phyloP scores from a whole-genome alignment of 2,797 vertebrate species.

The Knipowitschia caucasica region DNA sequence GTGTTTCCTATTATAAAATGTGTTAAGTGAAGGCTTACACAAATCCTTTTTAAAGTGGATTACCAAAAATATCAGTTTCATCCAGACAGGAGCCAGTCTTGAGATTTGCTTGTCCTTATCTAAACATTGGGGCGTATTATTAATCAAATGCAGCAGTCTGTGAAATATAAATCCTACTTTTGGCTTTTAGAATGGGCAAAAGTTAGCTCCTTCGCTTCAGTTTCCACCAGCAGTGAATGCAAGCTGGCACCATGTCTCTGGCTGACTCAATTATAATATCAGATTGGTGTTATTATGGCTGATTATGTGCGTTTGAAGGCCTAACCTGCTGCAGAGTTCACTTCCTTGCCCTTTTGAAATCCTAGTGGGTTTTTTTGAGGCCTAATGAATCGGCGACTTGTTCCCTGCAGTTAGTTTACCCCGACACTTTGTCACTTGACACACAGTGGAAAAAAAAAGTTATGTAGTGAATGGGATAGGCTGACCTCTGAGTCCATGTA shows the following conservation, averaged over 20 bases:
- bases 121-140: constrained; percentile 63
- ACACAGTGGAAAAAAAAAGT: neutral
- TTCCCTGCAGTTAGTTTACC: constrained; percentile 46
- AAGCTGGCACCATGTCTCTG: constrained; percentile 63
- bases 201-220: constrained; percentile 54
- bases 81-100: constrained; percentile 56
- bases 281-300: constrained; percentile 76
- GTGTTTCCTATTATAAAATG: constrained; percentile 53
- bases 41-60: constrained; percentile 65
- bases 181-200: constrained; percentile 29
- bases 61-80: constrained; percentile 64
- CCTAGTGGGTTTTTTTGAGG: constrained; percentile 35
- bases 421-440: constrained; percentile 42
- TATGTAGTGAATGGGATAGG: constrained; percentile 12
- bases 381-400: constrained; percentile 54
- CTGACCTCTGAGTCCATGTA: constrained; percentile 8
- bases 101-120: constrained; percentile 55
- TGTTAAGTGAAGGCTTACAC: constrained; percentile 58
- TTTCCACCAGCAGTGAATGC: constrained; percentile 61
- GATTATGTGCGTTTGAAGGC: constrained; percentile 75
- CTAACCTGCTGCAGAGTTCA: constrained; percentile 57
- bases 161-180: constrained; percentile 58
- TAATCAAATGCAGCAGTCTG: constrained; percentile 61
- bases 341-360: constrained; percentile 69
- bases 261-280: constrained; percentile 76